These are phyloP conservation scores for Manduca sexta DNA, from an alignment of 1,140 invertebrate genomes.

Conservation along the genomic window DNA sequence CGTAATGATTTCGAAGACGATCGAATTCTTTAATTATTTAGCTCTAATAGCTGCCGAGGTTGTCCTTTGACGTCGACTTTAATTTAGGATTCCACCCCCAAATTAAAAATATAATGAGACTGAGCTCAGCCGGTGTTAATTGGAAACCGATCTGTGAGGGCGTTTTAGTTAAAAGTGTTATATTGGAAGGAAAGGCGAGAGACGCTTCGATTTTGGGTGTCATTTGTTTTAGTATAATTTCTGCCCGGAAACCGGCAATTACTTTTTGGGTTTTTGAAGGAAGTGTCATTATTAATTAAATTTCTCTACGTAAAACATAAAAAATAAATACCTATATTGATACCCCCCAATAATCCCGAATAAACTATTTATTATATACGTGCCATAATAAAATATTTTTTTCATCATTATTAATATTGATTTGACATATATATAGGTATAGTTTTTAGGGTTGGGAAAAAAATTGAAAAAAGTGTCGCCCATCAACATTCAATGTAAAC, in stretches of 20 bases:
- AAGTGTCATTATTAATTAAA: background rate
- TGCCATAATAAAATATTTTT: too few relatives aligned
- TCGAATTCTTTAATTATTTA: constrained; percentile 73
- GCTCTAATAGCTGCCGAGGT: constrained; percentile 59
- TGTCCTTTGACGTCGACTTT: constrained; percentile 69
- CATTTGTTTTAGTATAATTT: background rate
- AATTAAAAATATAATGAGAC: constrained; percentile 74
- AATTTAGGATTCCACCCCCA: constrained; percentile 69
- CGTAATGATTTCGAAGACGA: constrained; percentile 65
- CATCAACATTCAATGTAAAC: too few relatives aligned
- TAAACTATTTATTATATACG: too few relatives aligned
- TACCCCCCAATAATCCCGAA: too few relatives aligned
- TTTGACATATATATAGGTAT: too few relatives aligned
- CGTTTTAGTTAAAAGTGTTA: constrained; percentile 37
- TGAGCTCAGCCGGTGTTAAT: constrained; percentile 63
- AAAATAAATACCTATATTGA: too few relatives aligned
- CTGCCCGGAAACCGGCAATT: too few relatives aligned
- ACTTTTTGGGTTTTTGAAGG: background rate
- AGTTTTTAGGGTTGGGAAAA: too few relatives aligned
- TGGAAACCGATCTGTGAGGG: constrained; percentile 64
- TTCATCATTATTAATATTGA: too few relatives aligned
- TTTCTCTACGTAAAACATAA: too few relatives aligned
- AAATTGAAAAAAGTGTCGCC: too few relatives aligned
- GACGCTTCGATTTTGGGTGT: background rate
- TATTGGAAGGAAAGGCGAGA: background rate